Percentiles rank a stretch among this genome's conserved stretches.
These are phyloP conservation scores for Anarhynchus alexandrinus DNA, from an alignment of 2,113 vertebrate species.

Conservation along the genomic window DNA sequence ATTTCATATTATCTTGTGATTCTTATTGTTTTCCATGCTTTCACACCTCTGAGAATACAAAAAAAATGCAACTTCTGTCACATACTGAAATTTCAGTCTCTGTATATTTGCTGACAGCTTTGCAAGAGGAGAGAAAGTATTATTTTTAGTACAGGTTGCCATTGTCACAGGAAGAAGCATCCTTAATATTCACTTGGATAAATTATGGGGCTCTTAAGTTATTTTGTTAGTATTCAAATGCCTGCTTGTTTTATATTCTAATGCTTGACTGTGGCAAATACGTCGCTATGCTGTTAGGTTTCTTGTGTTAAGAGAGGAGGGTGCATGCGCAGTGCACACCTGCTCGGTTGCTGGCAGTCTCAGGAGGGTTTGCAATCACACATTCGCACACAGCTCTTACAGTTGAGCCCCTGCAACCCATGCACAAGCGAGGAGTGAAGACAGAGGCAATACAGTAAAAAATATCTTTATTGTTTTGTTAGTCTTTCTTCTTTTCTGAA, in stretches of 20 bases:
- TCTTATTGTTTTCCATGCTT: neutral
- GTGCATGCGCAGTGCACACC: neutral
- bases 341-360: neutral
- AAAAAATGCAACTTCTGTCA: neutral
- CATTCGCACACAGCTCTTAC: neutral
- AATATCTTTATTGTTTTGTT: neutral
- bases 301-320: neutral
- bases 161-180: neutral
- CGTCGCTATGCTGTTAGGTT: fast-evolving
- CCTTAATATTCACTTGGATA: neutral
- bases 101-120: neutral
- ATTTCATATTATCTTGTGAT: neutral
- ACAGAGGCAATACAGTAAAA: neutral
- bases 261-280: neutral
- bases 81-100: neutral
- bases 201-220: neutral
- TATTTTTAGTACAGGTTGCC: neutral
- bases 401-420: neutral
- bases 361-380: neutral
- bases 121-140: neutral
- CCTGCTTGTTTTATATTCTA: neutral
- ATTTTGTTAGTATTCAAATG: neutral
- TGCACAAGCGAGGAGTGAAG: neutral
- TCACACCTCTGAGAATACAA: neutral
- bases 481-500: neutral